Conservation (phyloP, 2,113 vertebrate species). For the Neotoma lepida region DNA sequence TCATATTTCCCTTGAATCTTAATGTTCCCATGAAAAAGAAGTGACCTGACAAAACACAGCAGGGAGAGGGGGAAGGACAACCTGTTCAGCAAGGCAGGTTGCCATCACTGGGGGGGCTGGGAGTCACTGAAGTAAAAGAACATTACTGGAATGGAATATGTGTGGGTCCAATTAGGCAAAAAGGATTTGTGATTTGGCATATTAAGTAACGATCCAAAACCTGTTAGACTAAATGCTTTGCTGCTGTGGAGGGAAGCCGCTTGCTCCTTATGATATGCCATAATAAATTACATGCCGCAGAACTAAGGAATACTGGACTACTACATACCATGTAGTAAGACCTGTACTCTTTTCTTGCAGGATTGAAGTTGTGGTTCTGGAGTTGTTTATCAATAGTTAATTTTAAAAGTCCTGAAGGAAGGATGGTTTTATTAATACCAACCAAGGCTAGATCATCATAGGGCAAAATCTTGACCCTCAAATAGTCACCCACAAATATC, state of each 20-base stretch:
- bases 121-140: neutral
- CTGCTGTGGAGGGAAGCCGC: neutral
- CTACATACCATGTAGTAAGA: neutral
- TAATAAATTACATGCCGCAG: conserved; percentile 20
- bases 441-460: neutral
- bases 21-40: conserved; percentile 16
- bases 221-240: neutral
- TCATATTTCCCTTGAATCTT: conserved; percentile 1
- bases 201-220: neutral
- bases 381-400: conserved; percentile 22
- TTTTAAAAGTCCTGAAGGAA: conserved; percentile 19
- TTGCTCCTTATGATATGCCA: conserved; percentile 10
- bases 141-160: conserved; percentile 18
- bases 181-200: conserved; percentile 1
- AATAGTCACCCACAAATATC: neutral
- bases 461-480: neutral
- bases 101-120: neutral
- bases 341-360: neutral
- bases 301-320: conserved; percentile 1
- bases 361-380: conserved; percentile 11
- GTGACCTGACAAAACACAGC: neutral
- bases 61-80: neutral
- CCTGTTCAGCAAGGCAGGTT: neutral
- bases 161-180: neutral
- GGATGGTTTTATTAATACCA: conserved; percentile 29